phyloP scores from a whole-genome alignment of 2,113 vertebrate species.

The Sisor rabdophorus region DNA sequence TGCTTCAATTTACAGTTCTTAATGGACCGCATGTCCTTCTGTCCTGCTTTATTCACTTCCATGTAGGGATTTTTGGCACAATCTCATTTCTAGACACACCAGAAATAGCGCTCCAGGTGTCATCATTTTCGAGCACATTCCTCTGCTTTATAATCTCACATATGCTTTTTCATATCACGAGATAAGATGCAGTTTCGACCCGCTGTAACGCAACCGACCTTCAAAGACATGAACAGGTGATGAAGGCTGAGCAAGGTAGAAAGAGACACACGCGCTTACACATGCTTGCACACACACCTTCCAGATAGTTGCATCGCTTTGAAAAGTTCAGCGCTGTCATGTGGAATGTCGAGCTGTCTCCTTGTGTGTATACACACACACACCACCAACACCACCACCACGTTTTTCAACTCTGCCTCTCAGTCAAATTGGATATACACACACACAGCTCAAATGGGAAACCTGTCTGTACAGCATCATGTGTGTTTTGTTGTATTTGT shows the following conservation, averaged over 20 bases:
- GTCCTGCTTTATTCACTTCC: too few species aligned
- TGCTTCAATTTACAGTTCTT: too few species aligned
- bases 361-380: slow-evolving; percentile 41
- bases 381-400: slow-evolving; percentile 28
- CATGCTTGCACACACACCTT: slow-evolving; percentile 54
- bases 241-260: slow-evolving; percentile 65
- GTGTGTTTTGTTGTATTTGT: background rate
- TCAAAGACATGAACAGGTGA: slow-evolving; percentile 83
- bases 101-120: slow-evolving; percentile 38
- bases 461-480: background rate
- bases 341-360: slow-evolving; percentile 81
- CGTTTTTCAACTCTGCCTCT: background rate
- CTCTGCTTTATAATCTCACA: slow-evolving; percentile 27
- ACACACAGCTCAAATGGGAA: slow-evolving; percentile 16
- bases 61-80: background rate
- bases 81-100: background rate
- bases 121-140: slow-evolving; percentile 18
- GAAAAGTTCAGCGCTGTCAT: slow-evolving; percentile 98
- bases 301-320: slow-evolving; percentile 73
- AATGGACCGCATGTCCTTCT: too few species aligned
- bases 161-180: slow-evolving; percentile 45
- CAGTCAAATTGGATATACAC: slow-evolving; percentile 52
- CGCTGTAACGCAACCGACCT: slow-evolving; percentile 69
- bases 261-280: slow-evolving; percentile 54
- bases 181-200: slow-evolving; percentile 58